Base-by-base conservation (phyloP, 1,140 invertebrate genomes). In the Pseudomyrmex sp. region DNA sequence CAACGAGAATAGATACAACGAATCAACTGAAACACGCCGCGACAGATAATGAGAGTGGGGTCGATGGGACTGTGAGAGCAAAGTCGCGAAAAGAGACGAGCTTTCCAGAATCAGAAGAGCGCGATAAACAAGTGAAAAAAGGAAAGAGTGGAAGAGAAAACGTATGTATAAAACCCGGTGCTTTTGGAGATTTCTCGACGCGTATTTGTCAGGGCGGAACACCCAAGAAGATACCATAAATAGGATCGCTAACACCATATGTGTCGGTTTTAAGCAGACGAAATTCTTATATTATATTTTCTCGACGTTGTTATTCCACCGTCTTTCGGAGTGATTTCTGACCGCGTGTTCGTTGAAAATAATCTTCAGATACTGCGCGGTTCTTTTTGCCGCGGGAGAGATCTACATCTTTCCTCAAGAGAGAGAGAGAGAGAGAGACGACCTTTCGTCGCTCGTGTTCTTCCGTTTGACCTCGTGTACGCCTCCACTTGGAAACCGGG, bases 271-370 rank as follows among this genome's bases (percentile, higher is more conserved):
- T 7, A 76, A 85, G 83, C 85, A 75, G 26, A 79, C 69, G 73
- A 74, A 85, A 87, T 74, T 87, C 80, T 87, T 85, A 88, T 85
- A 88, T 89, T 88, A 90, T 35, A 35, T 90, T 90, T 74, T 35
- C 58, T 58, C 12, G n/a, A 46, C 59, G 46, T 80, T 84, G 69
- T 66, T 61, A 23, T 26, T 63, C 77, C 72, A 48, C 52, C 54
- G 15, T 13, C 15, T 4, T 2, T 8, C 12, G 56, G 63, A 26
- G 56, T 69, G 84, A 84, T 82, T 86, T 83, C 59, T 65, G 65
- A 18, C 18, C 62, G 9, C 66, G 63, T 74, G 59, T 73, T 23
- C 48, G 26, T 15, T 35, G 52, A 72, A 62, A 76, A 83, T 88
- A 88, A 88, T 88, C 68, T 75, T 35, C 18, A 70, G 66, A 23